phyloP scores from a whole-genome alignment of 2,113 vertebrate species.

The Forbesichthys agassizii region DNA sequence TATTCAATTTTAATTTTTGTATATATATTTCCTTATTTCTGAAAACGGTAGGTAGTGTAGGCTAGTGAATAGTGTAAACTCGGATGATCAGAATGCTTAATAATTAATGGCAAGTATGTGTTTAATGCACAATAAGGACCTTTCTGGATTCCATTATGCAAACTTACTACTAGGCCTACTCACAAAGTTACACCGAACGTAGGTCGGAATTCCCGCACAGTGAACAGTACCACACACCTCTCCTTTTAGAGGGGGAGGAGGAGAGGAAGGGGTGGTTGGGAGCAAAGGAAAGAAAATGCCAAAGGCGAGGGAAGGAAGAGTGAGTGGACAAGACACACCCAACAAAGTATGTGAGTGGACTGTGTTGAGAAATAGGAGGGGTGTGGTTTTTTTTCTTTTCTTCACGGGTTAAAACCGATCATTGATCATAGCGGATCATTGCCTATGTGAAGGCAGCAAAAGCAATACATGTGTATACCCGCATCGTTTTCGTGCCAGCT shows the following conservation, averaged over 20 bases:
- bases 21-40: no score
- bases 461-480: slow-evolving; percentile 37
- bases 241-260: slow-evolving; percentile 11
- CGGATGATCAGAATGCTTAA: no score
- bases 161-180: not conserved
- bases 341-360: slow-evolving; percentile 58
- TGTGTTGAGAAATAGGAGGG: slow-evolving; percentile 70
- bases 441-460: slow-evolving; percentile 30
- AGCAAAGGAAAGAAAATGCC: slow-evolving; percentile 29
- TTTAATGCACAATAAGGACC: no score
- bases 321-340: slow-evolving; percentile 64
- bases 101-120: no score
- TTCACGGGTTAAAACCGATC: slow-evolving; percentile 48
- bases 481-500: no score
- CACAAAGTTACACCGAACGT: slow-evolving; percentile 3
- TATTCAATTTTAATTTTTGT: no score
- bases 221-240: slow-evolving; percentile 31
- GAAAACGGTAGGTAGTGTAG: no score
- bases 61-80: no score
- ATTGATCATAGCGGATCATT: slow-evolving; percentile 49
- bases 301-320: slow-evolving; percentile 33
- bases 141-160: no score
- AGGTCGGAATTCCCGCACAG: slow-evolving; percentile 2
- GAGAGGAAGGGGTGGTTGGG: not conserved
- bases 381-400: slow-evolving; percentile 61